These are phyloP conservation scores for Avahi laniger DNA, from an alignment of 2,797 vertebrate species.

Conservation along the genomic window DNA sequence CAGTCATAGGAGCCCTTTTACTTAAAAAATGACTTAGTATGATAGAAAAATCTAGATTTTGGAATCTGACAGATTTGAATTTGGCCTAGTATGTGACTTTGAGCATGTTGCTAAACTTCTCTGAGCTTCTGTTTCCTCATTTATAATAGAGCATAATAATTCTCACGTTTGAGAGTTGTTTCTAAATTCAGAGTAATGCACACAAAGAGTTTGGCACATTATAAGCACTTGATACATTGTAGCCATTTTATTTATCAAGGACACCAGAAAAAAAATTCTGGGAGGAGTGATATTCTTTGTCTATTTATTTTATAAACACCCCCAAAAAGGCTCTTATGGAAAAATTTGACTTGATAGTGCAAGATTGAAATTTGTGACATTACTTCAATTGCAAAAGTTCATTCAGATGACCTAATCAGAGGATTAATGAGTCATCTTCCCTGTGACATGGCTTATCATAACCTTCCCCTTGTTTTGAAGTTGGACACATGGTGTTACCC, in stretches of 20 bases:
- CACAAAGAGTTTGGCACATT: neutral
- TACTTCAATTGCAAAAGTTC: neutral
- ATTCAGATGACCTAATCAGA: neutral
- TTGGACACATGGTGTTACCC: conserved; percentile 2
- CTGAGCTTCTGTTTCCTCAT: neutral
- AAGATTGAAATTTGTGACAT: neutral
- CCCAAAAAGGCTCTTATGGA: neutral
- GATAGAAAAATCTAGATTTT: conserved; percentile 19
- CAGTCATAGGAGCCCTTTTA: neutral
- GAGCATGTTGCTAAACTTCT: neutral
- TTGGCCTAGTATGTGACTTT: neutral
- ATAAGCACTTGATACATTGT: neutral
- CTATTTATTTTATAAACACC: neutral
- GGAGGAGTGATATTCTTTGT: neutral
- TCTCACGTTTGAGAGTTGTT: neutral
- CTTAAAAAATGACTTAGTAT: neutral
- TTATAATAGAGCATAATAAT: neutral
- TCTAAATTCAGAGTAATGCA: neutral
- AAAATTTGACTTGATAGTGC: neutral
- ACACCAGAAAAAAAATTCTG: neutral
- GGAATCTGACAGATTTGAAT: neutral
- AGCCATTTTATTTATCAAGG: neutral
- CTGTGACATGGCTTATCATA: neutral
- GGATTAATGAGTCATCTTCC: neutral
- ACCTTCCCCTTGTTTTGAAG: conserved; percentile 15